Percentiles rank a stretch among this genome's conserved stretches.
phyloP scores from a whole-genome alignment of 1,140 invertebrate genomes.

The Pteromalus puparum region DNA sequence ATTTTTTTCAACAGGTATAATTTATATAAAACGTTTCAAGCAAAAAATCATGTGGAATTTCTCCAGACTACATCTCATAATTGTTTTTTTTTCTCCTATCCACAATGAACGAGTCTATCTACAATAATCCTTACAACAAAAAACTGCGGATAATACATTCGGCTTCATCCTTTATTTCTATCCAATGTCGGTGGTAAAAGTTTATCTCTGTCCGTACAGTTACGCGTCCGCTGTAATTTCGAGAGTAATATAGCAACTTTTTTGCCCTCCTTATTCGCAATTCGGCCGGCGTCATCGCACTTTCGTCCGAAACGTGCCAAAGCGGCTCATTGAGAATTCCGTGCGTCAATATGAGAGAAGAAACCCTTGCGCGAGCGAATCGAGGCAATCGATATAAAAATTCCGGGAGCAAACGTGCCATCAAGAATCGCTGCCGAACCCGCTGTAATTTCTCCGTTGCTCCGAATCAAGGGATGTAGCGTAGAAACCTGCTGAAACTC shows the following conservation, averaged over 20 bases:
- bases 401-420: slow-evolving; percentile 28
- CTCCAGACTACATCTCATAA: too few relatives aligned
- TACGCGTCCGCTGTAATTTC: not conserved
- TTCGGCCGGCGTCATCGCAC: slow-evolving; percentile 28
- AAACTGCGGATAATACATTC: not conserved
- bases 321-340: slow-evolving; percentile 46
- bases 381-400: slow-evolving; percentile 45
- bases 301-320: slow-evolving; percentile 21
- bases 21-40: too few relatives aligned
- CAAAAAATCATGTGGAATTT: too few relatives aligned
- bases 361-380: slow-evolving; percentile 31
- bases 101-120: too few relatives aligned
- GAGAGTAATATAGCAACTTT: not conserved
- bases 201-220: not conserved
- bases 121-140: too few relatives aligned
- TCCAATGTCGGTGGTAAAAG: not conserved
- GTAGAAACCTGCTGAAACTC: not conserved
- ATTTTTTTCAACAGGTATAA: too few relatives aligned
- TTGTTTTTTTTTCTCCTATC: too few relatives aligned
- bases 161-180: not conserved
- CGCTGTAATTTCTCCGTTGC: slow-evolving; percentile 24
- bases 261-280: slow-evolving; percentile 36
- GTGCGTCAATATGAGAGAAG: slow-evolving; percentile 43
- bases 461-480: not conserved
- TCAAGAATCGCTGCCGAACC: slow-evolving; percentile 17